Percentiles rank a stretch among this genome's conserved stretches.
Conservation (phyloP, 2,797 vertebrate species). For the Cuniculus paca region DNA sequence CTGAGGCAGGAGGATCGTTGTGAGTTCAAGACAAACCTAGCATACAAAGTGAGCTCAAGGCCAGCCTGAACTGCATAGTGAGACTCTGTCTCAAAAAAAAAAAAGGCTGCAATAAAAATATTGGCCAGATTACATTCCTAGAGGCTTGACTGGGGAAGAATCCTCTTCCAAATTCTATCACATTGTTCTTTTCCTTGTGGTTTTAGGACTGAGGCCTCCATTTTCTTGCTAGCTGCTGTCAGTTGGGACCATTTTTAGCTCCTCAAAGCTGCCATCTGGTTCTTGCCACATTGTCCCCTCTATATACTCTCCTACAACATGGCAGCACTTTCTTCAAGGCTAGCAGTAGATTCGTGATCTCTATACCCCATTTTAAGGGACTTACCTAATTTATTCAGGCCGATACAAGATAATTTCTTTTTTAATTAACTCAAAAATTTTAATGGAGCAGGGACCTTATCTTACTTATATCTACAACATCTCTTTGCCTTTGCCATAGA, state of each 20-base stretch:
- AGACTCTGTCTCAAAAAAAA: too few species aligned
- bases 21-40: too few species aligned
- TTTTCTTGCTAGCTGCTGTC: not conserved
- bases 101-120: not conserved
- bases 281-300: not conserved
- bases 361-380: not conserved
- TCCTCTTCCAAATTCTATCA: not conserved
- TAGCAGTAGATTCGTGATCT: not conserved
- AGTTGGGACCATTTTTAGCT: not conserved
- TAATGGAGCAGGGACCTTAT: not conserved
- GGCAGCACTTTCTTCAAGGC: not conserved
- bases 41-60: too few species aligned
- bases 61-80: too few species aligned
- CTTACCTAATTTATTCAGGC: not conserved
- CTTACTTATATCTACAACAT: not conserved
- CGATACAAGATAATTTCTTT: not conserved
- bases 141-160: not conserved
- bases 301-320: not conserved
- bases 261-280: not conserved
- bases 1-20: too few species aligned
- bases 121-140: not conserved
- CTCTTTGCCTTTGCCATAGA: not conserved
- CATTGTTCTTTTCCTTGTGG: not conserved
- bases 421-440: constrained; percentile 6
- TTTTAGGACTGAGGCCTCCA: not conserved